Base-by-base conservation (phyloP, 2,888 invertebrate genomes). In the Sympetrum striolatum region DNA sequence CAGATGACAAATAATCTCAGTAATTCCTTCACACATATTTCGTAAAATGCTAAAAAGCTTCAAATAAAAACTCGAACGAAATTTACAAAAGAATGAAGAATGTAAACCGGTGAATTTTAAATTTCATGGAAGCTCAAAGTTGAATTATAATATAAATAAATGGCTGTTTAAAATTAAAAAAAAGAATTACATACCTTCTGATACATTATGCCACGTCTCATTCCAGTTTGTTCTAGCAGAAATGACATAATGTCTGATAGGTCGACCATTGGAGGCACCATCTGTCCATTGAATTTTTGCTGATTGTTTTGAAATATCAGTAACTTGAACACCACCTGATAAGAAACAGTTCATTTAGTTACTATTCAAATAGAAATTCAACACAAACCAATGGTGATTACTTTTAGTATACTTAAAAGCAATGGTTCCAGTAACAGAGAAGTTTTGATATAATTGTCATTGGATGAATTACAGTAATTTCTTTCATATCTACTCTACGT, bases 181-280 rank as follows among this genome's bases (percentile, higher is more conserved):
- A 14, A 37, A 18, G 3, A 73, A 14, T 79, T 90, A 93, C 93
- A 92, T 93, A 94, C 95, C 95, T 92, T 96, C 95, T 79, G 95
- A 95, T 12, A 98, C 94, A 92, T 96, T 95, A 39, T 95, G 94
- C 98, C 98, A 98, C 0, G 96, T 96, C 10, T 95, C 94, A 93
- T 98, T 97, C 97, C 97, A 98, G 92, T 97, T 97, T 0, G 98
- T 98, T 91, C 97, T 95, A 0, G 97, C 98, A 91, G 97, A 96
- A 25, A 99, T 95, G 15, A 96, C 96, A 93, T 98, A 99, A 91
- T 96, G 95, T 6, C 95, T 95, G 91, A 98, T 97, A 1, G 96
- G 96, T 35, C 96, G 96, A 0, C 98, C 98, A 93, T 98, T 98
- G 14, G 96, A 95, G 44, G 97, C 96, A 31, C 98, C 98, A 94